phyloP scores from a whole-genome alignment of 2,888 invertebrate species.

The Athalia circularis region DNA sequence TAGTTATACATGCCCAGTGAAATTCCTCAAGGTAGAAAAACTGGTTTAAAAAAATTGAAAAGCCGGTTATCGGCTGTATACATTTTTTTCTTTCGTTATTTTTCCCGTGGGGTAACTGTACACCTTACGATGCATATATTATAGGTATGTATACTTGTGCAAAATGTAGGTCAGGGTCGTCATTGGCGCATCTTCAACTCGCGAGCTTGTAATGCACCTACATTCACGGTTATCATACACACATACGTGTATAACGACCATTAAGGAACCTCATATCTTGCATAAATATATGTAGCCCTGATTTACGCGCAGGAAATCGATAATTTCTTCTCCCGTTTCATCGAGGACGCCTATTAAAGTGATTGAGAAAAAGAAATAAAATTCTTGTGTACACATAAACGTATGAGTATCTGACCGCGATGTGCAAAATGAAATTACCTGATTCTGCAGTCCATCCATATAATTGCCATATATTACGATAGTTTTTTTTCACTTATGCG shows the following conservation, averaged over 20 bases:
- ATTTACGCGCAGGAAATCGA: conserved; percentile 24
- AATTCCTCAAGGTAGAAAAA: conserved; percentile 1
- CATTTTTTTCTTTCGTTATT: conserved; percentile 52
- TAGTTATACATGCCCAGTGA: not conserved
- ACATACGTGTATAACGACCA: not conserved
- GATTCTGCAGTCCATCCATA: too few species aligned
- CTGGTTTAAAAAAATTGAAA: conserved; percentile 24
- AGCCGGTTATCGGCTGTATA: conserved; percentile 24
- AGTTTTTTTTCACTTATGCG: too few species aligned
- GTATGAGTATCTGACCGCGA: too few species aligned
- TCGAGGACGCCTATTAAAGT: conserved; percentile 15
- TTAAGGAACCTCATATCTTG: conserved; percentile 49
- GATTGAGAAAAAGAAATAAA: too few species aligned
- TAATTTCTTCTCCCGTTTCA: conserved; percentile 24
- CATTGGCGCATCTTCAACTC: conserved; percentile 57
- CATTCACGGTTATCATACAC: conserved; percentile 45
- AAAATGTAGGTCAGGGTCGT: conserved; percentile 71
- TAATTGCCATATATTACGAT: too few species aligned
- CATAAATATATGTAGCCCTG: conserved; percentile 21
- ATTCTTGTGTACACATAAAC: too few species aligned
- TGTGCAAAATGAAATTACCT: too few species aligned
- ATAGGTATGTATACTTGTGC: conserved; percentile 47
- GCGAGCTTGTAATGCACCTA: conserved; percentile 31
- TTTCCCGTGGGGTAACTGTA: conserved; percentile 59
- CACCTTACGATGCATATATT: conserved; percentile 57